phyloP scores from a whole-genome alignment of 1,140 invertebrate genomes.

The Marisa cornuarietis region DNA sequence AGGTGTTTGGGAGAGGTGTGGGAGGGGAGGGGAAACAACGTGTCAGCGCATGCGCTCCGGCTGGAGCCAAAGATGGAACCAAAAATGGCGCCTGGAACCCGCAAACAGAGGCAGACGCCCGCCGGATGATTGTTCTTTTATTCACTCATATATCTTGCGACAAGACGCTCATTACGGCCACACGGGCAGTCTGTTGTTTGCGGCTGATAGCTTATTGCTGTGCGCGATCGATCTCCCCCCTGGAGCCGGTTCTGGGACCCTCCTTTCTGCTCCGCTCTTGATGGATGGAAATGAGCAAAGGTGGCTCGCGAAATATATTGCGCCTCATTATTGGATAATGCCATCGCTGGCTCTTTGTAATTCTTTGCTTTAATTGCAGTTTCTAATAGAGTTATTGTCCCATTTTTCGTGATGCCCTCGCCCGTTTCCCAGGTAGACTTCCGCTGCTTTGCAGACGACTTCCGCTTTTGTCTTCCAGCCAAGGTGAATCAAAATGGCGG shows the following conservation, averaged over 20 bases:
- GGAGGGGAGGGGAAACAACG: no score
- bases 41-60: no score
- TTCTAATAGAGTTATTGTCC: conserved; percentile 30
- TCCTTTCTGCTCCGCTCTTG: conserved; percentile 5
- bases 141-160: conserved; percentile 3
- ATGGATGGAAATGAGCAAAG: conserved; percentile 22
- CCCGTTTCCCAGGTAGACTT: conserved; percentile 23
- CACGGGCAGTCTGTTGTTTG: background rate
- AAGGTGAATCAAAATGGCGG: conserved; percentile 4
- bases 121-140: conserved; percentile 1
- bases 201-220: conserved; percentile 16
- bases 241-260: background rate
- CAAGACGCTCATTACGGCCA: conserved; percentile 10
- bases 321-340: conserved; percentile 24
- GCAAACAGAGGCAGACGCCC: conserved; percentile 12
- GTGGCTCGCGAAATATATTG: conserved; percentile 15
- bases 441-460: conserved; percentile 26
- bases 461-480: conserved; percentile 23
- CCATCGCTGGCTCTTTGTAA: conserved; percentile 17
- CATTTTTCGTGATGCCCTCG: conserved; percentile 19
- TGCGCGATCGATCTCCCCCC: conserved; percentile 1
- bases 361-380: conserved; percentile 22
- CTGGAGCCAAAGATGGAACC: no score
- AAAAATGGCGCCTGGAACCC: background rate
- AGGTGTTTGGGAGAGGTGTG: no score